Conservation (phyloP, 2,113 vertebrate genomes). For the Cacatua alba region DNA sequence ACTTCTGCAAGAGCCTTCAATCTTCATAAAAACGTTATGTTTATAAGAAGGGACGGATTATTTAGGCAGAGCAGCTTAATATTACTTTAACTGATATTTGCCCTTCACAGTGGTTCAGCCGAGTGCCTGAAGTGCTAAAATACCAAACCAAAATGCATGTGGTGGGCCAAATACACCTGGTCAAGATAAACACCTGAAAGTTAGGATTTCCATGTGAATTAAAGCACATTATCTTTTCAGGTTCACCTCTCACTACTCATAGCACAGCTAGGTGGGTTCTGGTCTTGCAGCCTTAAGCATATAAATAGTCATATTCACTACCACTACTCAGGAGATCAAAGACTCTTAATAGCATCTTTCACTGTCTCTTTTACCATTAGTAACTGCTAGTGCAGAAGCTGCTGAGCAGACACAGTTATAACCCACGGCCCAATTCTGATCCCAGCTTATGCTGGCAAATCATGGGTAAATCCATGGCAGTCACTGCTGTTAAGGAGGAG, state of each 20-base stretch:
- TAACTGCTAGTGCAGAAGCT: rapidly evolving
- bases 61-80: neutral
- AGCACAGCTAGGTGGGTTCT: neutral
- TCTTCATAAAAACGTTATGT: neutral
- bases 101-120: neutral
- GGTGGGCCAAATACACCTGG: neutral
- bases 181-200: neutral
- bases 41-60: neutral
- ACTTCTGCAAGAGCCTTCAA: neutral
- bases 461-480: neutral
- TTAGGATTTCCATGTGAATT: neutral
- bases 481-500: rapidly evolving
- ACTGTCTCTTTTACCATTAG: neutral
- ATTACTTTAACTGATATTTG: neutral
- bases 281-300: neutral
- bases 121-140: neutral
- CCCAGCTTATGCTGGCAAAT: neutral
- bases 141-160: neutral
- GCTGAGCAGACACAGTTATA: neutral
- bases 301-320: neutral
- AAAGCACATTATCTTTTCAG: neutral
- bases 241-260: neutral
- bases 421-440: rapidly evolving
- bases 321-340: neutral
- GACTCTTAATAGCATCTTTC: neutral